Evolutionary conservation across 2,113 vertebrate genomes (phyloP).

Genomic region (Coturnix japonica): DNA sequence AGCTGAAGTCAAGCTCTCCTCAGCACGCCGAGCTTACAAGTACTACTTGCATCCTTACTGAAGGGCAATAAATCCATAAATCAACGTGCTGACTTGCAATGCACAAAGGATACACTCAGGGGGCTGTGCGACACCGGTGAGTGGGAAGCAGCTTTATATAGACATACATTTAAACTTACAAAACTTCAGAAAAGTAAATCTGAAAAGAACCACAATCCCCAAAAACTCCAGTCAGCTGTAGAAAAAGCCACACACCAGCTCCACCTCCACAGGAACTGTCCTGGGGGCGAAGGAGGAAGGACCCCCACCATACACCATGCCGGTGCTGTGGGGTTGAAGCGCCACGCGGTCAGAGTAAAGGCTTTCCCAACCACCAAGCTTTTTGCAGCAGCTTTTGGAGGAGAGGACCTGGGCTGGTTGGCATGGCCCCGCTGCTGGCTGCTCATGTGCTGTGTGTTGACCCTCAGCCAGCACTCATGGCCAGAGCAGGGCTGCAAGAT

Average conservation of each 20-base stretch:
- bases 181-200: neutral
- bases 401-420: neutral
- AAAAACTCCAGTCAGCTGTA: neutral
- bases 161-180: neutral
- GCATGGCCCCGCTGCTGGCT: neutral
- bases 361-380: neutral
- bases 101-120: neutral
- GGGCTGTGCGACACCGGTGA: neutral
- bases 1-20: neutral
- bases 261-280: neutral
- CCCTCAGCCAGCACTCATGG: neutral
- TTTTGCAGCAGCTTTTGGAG: neutral
- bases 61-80: neutral
- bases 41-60: neutral
- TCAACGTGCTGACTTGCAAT: too few species aligned
- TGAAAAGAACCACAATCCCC: neutral
- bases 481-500: neutral
- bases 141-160: neutral
- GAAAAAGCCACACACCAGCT: neutral
- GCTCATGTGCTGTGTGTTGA: too few species aligned
- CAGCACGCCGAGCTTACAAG: neutral
- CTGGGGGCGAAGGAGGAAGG: accelerated
- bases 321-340: neutral
- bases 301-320: neutral
- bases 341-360: neutral